Evolutionary conservation across 2,888 invertebrate species (phyloP).

Genomic region (Coenonympha arcania): DNA sequence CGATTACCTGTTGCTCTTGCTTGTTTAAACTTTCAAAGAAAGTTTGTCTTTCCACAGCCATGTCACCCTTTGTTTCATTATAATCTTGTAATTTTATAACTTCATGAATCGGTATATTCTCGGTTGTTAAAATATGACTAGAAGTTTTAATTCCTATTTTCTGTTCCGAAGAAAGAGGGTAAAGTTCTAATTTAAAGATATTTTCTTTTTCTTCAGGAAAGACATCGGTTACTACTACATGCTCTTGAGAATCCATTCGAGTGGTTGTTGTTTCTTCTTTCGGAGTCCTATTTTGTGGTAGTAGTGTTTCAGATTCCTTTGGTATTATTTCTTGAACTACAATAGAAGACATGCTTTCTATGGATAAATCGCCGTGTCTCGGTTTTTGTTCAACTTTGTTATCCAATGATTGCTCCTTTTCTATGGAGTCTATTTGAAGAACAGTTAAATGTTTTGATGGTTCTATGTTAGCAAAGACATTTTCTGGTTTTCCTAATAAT

Average conservation of each 20-base stretch:
- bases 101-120: conserved; percentile 49
- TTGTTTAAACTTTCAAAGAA: conserved; percentile 35
- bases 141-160: conserved; percentile 40
- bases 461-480: conserved; percentile 34
- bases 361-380: conserved; percentile 33
- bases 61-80: conserved; percentile 34
- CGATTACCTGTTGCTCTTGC: conserved; percentile 37
- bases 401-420: conserved; percentile 53
- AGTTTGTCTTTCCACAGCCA: conserved; percentile 32
- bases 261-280: conserved; percentile 36
- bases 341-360: conserved; percentile 42
- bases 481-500: conserved; percentile 34
- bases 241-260: conserved; percentile 43
- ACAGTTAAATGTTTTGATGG: conserved; percentile 71
- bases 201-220: conserved; percentile 47
- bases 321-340: conserved; percentile 43
- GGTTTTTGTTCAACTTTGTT: conserved; percentile 23
- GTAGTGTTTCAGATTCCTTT: conserved; percentile 41
- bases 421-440: conserved; percentile 63
- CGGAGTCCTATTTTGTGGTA: conserved; percentile 28
- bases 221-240: conserved; percentile 46
- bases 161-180: conserved; percentile 35
- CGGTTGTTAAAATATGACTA: conserved; percentile 47
- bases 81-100: conserved; percentile 33
- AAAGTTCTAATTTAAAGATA: conserved; percentile 30